Conservation (phyloP, 2,113 vertebrate genomes). For the Oreochromis aureus region DNA sequence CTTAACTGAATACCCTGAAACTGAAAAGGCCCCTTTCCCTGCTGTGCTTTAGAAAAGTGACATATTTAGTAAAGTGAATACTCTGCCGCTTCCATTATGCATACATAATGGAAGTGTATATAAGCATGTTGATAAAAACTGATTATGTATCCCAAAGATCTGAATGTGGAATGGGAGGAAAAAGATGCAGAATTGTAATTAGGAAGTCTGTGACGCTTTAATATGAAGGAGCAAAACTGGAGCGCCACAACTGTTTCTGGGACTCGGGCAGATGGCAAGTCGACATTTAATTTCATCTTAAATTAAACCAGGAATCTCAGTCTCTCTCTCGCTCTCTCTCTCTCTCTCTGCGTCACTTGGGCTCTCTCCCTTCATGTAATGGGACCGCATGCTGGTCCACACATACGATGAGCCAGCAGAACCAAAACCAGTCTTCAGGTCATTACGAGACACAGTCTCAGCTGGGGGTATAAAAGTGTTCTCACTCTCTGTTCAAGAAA, state of each 20-base stretch:
- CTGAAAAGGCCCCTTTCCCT: neutral
- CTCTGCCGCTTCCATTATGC: neutral
- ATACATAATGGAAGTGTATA: neutral
- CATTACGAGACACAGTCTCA: neutral
- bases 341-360: neutral
- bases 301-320: neutral
- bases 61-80: neutral
- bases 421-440: conserved; percentile 16
- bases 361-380: neutral
- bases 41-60: neutral
- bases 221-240: neutral
- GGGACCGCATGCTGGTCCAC: conserved; percentile 8
- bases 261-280: neutral
- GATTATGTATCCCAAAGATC: neutral
- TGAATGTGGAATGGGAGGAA: neutral
- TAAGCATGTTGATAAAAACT: neutral
- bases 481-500: neutral
- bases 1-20: neutral
- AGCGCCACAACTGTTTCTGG: neutral
- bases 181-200: neutral
- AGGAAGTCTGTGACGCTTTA: neutral
- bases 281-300: neutral
- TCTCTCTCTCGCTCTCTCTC: neutral
- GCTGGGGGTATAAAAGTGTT: neutral
- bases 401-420: conserved; percentile 22